phyloP scores from a whole-genome alignment of 1,140 invertebrate genomes.

The Chymomyza costata region DNA sequence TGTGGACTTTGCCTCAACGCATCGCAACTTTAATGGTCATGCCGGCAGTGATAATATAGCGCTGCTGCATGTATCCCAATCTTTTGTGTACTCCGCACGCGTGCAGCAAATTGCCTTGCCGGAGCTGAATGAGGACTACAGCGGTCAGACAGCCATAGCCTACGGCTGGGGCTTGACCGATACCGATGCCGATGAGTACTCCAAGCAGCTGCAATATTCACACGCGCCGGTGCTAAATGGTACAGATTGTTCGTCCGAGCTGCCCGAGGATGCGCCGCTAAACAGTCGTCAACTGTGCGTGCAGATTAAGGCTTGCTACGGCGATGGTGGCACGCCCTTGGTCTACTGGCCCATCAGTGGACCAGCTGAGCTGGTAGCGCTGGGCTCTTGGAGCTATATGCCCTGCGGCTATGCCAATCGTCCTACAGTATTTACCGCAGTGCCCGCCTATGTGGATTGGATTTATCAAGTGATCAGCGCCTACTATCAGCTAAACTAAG shows the following conservation, averaged over 20 bases:
- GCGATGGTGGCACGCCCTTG: constrained; percentile 83
- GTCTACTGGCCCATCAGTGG: constrained; percentile 73
- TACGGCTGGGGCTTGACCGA: constrained; percentile 76
- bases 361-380: constrained; percentile 77
- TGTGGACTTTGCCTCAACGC: constrained; percentile 54
- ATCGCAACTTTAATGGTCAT: constrained; percentile 46
- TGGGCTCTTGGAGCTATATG: constrained; percentile 85
- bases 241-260: constrained; percentile 29
- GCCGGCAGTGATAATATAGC: constrained; percentile 69
- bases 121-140: constrained; percentile 39
- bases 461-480: constrained; percentile 77
- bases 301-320: constrained; percentile 78
- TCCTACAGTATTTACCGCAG: constrained; percentile 84
- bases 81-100: constrained; percentile 48
- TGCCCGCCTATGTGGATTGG: constrained; percentile 80
- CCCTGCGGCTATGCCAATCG: constrained; percentile 81
- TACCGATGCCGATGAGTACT: constrained; percentile 51
- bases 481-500: constrained; percentile 53
- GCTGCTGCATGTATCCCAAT: constrained; percentile 47
- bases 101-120: constrained; percentile 56
- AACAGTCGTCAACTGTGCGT: constrained; percentile 78
- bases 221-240: constrained; percentile 43
- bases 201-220: constrained; percentile 68
- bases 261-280: constrained; percentile 56
- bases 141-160: constrained; percentile 43